Evolutionary conservation across 2,888 invertebrate species (phyloP), one percentile per base, ranked within the genome.

Genomic region (Parnassius glacialis): DNA sequence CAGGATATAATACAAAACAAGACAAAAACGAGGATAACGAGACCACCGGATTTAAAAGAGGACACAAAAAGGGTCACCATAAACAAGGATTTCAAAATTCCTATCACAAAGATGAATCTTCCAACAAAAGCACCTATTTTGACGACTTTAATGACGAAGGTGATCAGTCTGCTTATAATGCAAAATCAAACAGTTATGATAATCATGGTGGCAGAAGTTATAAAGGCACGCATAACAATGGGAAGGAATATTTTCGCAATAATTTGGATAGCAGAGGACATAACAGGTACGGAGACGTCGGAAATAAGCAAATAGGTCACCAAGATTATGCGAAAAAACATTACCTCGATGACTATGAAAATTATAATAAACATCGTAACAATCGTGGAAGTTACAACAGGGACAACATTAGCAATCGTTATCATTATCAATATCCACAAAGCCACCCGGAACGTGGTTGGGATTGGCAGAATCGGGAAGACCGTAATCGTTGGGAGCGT

Each of bases 51-150:
- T 87, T 71, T 59, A 92, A 92, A 68, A 84, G 87, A 61, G 92
- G 89, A 0, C 93, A 94, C 67, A 94, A 94, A 72, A 94, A 94
- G 75, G 95, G 95, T 3, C 94, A 94, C 68, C 94, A 94, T 69
- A 94, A 94, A 62, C 93, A 94, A 67, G 95, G 95, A 16, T 95
- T 94, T 75, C 93, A 93, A 70, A 94, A 94, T 72, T 93, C 93
- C 12, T 95, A 95, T 71, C 94, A 94, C 71, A 95, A 95, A 78
- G 94, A 95, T 68, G 95, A 95, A 74, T 93, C 93, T 11, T 94
- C 94, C 0, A 94, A 93, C 72, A 94, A 94, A 70, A 93, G 94
- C 61, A 94, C 94, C 42, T 95, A 92, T 80, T 95, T 94, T 72
- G 95, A 95, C 71, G 94, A 95, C 73, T 92, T 83, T 1, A 90